Conservation (phyloP, 2,888 invertebrate species). For the Caenorhabditis drosophilae region DNA sequence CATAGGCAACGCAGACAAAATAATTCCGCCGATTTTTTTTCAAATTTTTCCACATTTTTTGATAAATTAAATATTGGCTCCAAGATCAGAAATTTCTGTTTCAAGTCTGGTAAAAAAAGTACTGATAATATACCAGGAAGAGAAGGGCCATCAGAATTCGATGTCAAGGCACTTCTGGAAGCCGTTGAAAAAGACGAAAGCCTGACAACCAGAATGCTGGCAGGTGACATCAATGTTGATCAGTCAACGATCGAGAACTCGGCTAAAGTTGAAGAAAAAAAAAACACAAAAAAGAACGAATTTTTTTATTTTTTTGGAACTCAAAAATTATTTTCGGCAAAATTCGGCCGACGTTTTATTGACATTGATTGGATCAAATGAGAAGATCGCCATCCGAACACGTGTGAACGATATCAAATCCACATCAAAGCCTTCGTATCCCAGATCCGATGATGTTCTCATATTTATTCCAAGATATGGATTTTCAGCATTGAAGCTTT, state of each 20-base stretch:
- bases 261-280: slow-evolving; percentile 4
- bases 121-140: too few relatives aligned
- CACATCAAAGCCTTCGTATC: slow-evolving; percentile 18
- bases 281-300: too few relatives aligned
- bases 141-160: too few relatives aligned
- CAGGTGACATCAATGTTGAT: background rate
- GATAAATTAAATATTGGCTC: too few relatives aligned
- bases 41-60: too few relatives aligned
- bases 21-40: too few relatives aligned
- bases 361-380: slow-evolving; percentile 16
- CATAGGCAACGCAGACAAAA: too few relatives aligned
- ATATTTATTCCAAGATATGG: slow-evolving; percentile 18
- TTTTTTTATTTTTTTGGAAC: too few relatives aligned
- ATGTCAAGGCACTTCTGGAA: too few relatives aligned
- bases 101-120: too few relatives aligned
- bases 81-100: too few relatives aligned
- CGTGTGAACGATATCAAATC: slow-evolving; percentile 29
- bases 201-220: background rate
- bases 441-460: slow-evolving; percentile 18
- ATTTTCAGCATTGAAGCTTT: background rate
- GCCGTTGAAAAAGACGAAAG: background rate
- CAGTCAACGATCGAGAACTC: background rate
- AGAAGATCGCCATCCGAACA: slow-evolving; percentile 45
- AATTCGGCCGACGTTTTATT: slow-evolving; percentile 4
- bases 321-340: too few relatives aligned